phyloP scores from a whole-genome alignment of 2,888 invertebrate species.

The Lochmaea capreae region DNA sequence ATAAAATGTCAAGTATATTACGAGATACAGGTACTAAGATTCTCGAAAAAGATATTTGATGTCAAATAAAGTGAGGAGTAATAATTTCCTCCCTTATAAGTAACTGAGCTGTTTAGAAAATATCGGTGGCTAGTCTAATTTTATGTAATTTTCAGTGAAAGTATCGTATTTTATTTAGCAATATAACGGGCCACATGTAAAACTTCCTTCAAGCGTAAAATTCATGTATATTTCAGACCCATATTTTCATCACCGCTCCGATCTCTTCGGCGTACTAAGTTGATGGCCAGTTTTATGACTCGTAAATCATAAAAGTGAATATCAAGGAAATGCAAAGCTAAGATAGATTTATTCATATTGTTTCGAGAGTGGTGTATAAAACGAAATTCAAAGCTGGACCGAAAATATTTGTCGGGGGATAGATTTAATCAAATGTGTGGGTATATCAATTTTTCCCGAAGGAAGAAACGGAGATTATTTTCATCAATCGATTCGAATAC shows the following conservation, averaged over 20 bases:
- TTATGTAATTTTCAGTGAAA: neutral
- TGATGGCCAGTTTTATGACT: conserved; percentile 24
- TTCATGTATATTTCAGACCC: conserved; percentile 1
- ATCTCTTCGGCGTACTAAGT: conserved; percentile 13
- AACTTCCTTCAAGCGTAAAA: neutral
- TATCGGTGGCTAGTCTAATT: neutral
- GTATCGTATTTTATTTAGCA: neutral
- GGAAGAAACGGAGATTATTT: too few species aligned
- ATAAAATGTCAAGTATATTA: too few species aligned
- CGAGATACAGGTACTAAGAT: too few species aligned
- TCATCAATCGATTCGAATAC: too few species aligned
- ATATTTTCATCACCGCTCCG: conserved; percentile 14
- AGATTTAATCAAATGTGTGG: neutral
- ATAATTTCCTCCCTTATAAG: too few species aligned
- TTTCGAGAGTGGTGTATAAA: neutral
- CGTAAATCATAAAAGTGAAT: conserved; percentile 29
- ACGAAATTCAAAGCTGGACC: neutral
- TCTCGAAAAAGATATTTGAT: too few species aligned
- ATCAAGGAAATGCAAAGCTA: conserved; percentile 28
- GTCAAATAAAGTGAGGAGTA: too few species aligned
- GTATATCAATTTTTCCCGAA: too few species aligned
- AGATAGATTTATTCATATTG: conserved; percentile 29
- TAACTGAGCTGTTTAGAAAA: too few species aligned
- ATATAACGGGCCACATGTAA: neutral
- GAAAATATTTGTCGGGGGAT: too few species aligned